Base-by-base conservation (phyloP, 2,888 invertebrate genomes). In the Polia nebulosa region DNA sequence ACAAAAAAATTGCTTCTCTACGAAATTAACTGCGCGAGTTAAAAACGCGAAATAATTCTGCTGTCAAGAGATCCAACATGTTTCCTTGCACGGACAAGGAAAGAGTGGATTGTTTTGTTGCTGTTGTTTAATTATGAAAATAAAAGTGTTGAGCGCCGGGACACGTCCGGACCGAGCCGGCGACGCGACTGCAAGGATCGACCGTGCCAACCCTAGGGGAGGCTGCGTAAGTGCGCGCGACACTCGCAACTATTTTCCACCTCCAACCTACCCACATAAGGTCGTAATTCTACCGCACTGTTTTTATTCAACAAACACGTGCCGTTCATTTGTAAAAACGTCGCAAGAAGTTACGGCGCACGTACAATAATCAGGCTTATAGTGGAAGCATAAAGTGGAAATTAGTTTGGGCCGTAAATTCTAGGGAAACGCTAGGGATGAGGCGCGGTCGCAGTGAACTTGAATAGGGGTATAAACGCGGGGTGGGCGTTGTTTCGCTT, bases 161-260 rank as follows among this genome's bases (percentile, higher is more conserved):
- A 91, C 92, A 89, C 86, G 93, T 89, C 93, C 93, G 93, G 91
- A 90, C 93, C 89, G 89, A 92, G 94, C 94, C 94, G 92, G 91
- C 92, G 90, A 91, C 91, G 93, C 94, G 94, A 95, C 95, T 95
- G 95, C 90, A 91, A 91, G 94, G 94, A 95, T 95, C 95, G 95
- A 95, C 92, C 93, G 91, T 90, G 89, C 88, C 90, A 90, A 91
- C 93, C 93, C 93, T 89, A 88, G 95, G 95, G 95, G 94, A 95
- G 95, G 94, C 94, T 95, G 95, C 93, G 94, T 94, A 90, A 90
- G 89, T 89, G 92, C 91, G 92, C 91, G 87, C 77, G 73, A 44
- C 80, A 27, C 25, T 53, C 82, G n/a, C 57, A 70, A 66, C 85
- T 36, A 91, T 82, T 74, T 70, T 82, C 78, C 67, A 87, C 89